Percentiles rank a stretch among this genome's conserved stretches.
These are phyloP conservation scores for Catamblyrhynchus diadema DNA, from an alignment of 2,797 vertebrate genomes.

Conservation along the genomic window DNA sequence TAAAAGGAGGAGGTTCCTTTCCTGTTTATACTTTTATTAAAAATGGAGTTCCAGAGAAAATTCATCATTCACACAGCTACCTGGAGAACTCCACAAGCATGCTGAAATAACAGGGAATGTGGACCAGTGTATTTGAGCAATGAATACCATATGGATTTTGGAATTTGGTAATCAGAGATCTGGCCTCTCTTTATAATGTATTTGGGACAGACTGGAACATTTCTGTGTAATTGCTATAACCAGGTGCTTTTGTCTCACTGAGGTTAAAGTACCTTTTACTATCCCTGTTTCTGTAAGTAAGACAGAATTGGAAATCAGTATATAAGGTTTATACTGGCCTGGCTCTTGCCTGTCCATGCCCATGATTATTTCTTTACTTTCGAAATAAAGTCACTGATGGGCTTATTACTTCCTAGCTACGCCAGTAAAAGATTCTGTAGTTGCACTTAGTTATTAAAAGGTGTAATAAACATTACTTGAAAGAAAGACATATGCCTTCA, in stretches of 20 bases:
- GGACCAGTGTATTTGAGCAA: background rate
- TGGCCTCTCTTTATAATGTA: background rate
- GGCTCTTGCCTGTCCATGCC: background rate
- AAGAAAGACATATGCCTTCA: background rate
- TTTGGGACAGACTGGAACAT: background rate
- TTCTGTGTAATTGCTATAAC: background rate
- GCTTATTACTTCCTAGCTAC: background rate
- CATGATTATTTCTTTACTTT: background rate
- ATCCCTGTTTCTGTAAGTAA: background rate
- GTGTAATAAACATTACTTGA: background rate
- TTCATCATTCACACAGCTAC: background rate
- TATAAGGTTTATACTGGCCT: background rate
- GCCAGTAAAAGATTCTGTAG: background rate
- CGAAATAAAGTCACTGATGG: background rate
- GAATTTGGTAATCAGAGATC: background rate
- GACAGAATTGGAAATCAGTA: background rate
- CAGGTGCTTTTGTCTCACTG: background rate
- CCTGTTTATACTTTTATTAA: background rate
- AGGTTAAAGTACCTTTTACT: background rate
- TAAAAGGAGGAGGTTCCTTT: background rate
- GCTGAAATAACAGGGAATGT: background rate
- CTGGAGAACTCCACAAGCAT: background rate
- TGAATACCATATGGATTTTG: conserved; percentile 3
- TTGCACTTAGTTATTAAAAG: background rate
- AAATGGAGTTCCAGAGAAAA: background rate